phyloP scores from a whole-genome alignment of 1,140 invertebrate species.

The Trypoxylus dichotomus region DNA sequence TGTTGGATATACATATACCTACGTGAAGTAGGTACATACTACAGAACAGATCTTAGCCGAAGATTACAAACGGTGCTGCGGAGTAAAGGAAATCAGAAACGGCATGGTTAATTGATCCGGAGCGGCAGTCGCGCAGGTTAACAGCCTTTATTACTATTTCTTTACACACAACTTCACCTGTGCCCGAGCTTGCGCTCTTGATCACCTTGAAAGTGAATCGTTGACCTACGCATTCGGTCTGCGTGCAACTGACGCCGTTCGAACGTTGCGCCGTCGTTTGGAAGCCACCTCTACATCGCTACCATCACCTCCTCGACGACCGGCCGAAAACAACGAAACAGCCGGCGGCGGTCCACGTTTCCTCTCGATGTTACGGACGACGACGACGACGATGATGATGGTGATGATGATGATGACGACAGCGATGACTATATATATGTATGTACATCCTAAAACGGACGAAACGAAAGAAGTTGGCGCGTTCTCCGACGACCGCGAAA shows the following conservation, averaged over 20 bases:
- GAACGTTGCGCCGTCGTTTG: not conserved
- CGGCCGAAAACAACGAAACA: too few species aligned
- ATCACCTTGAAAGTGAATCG: slow-evolving; percentile 28
- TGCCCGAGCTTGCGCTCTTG: slow-evolving; percentile 25
- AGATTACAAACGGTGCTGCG: not conserved
- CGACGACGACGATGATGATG: not conserved
- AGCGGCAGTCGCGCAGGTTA: slow-evolving; percentile 10
- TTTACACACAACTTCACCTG: slow-evolving; percentile 28
- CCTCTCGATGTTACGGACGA: not conserved
- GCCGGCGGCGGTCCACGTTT: not conserved
- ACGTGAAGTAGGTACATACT: not conserved
- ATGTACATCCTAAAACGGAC: not conserved
- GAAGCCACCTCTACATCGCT: too few species aligned
- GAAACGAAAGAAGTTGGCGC: not conserved
- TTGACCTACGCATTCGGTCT: slow-evolving; percentile 28
- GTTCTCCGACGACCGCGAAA: not conserved
- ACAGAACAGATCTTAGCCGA: not conserved
- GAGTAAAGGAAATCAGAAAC: slow-evolving; percentile 14
- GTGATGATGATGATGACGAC: not conserved
- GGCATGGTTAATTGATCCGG: slow-evolving; percentile 27
- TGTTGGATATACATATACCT: too few species aligned
- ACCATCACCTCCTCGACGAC: too few species aligned
- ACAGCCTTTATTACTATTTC: slow-evolving; percentile 27
- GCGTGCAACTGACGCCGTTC: slow-evolving; percentile 1
- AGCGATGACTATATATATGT: not conserved